Evolutionary conservation across 2,888 invertebrate genomes (phyloP), one percentile per base, ranked within the genome.

Genomic region (Notodonta dromedarius): DNA sequence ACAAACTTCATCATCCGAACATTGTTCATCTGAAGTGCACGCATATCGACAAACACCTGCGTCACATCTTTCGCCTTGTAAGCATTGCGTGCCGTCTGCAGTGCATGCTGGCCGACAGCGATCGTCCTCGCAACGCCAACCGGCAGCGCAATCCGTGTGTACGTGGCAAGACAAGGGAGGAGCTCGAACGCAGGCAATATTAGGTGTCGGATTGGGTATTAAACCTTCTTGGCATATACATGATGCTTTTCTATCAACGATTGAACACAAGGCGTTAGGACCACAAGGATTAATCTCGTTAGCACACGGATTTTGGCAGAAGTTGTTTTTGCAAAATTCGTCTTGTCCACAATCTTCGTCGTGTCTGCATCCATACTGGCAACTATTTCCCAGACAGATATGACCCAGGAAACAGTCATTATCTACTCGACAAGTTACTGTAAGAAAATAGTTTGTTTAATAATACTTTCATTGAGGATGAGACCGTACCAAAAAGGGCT

Each of bases 341-440:
- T 96, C 96, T 0, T 96, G 96, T 70, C 97, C 96, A 85, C 98
- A 98, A 83, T 98, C 98, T 74, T 97, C 97, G 78, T 98, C 97
- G 16, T 95, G 95, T 70, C 97, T 96, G 82, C 98, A 98, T 50
- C 98, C 98, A 73, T 96, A 96, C 63, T 97, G 95, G 80, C 98
- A 98, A 90, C 96, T 96, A 78, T 97, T 97, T 78, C 96, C 95
- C 61, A 98, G 89, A 80, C 98, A 98, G 70, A 98, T 97, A 78
- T 98, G 98, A 0, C 98, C 98, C 63, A 98, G 93, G 95, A 98
- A 98, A 78, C 98, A 98, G 79, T 98, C 98, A 78, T 98, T 97
- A 83, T 98, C 98, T 1, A 98, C 96, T 56, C 98, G 95, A 81
- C 98, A 98, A 4, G 98, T 98, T 62, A 98, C 95, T 95, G 85